phyloP scores from a whole-genome alignment of 1,140 invertebrate genomes.

The Antheraea pernyi region DNA sequence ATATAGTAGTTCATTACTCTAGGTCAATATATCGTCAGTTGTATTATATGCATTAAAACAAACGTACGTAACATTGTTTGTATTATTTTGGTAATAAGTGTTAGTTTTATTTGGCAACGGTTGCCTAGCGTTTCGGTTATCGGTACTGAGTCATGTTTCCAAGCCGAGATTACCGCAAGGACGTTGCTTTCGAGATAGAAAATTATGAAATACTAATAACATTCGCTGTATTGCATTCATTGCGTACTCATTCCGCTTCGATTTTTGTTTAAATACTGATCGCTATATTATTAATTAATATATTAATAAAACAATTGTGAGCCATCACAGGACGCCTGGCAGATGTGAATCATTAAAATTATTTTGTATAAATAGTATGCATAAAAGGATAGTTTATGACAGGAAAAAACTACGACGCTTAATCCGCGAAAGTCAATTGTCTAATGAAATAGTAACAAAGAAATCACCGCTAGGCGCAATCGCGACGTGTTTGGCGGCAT shows the following conservation, averaged over 20 bases:
- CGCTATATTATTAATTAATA: slow-evolving; percentile 29
- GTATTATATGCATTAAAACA: slow-evolving; percentile 8
- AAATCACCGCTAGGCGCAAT: too few species aligned
- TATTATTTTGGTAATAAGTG: slow-evolving; percentile 47
- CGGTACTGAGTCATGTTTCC: slow-evolving; percentile 55
- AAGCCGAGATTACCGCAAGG: slow-evolving; percentile 58
- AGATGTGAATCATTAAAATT: too few species aligned
- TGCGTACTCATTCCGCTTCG: slow-evolving; percentile 10
- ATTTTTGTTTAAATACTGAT: slow-evolving; percentile 3
- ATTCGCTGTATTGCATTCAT: slow-evolving; percentile 13
- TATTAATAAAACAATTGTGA: not conserved
- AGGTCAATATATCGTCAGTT: not conserved
- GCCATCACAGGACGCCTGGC: too few species aligned
- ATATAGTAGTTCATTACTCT: not conserved
- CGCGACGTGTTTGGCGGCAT: too few species aligned
- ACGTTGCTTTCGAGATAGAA: slow-evolving; percentile 45
- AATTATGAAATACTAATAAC: slow-evolving; percentile 29
- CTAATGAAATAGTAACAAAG: too few species aligned
- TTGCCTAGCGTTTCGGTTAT: slow-evolving; percentile 51
- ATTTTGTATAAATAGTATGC: too few species aligned
- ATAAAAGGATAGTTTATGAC: too few species aligned
- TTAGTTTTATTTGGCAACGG: slow-evolving; percentile 49
- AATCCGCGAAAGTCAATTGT: too few species aligned
- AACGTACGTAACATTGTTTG: slow-evolving; percentile 28
- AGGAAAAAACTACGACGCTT: too few species aligned